phyloP scores from a whole-genome alignment of 30 jellyfish, hydroid and myxozoan species.

The Aurelia aurita complex sp. Pacific region DNA sequence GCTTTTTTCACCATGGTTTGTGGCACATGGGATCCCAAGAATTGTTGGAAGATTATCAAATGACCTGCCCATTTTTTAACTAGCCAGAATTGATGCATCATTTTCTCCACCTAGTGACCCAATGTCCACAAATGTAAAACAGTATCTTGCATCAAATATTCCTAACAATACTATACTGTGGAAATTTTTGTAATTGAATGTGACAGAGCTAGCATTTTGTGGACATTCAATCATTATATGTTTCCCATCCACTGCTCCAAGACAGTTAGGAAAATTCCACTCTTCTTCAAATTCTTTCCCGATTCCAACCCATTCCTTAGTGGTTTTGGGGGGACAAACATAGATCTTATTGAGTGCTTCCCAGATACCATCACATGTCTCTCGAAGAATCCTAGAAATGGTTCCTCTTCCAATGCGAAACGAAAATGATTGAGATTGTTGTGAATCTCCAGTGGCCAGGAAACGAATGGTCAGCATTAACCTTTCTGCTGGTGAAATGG shows the following conservation, averaged over 20 bases:
- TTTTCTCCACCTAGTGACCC: constrained; percentile 52
- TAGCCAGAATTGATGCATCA: constrained; percentile 40
- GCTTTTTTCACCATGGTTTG: background rate
- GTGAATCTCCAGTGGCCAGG: constrained; percentile 32
- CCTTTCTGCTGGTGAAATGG: constrained; percentile 26
- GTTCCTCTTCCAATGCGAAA: constrained; percentile 13
- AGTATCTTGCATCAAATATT: constrained; percentile 55
- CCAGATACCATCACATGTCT: constrained; percentile 21
- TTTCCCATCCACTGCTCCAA: constrained; percentile 64
- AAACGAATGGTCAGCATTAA: constrained; percentile 9
- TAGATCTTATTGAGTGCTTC: background rate
- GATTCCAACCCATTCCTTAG: constrained; percentile 12
- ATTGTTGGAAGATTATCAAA: background rate
- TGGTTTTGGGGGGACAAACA: background rate
- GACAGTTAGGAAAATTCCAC: constrained; percentile 65
- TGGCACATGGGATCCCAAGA: constrained; percentile 2
- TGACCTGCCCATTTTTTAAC: constrained; percentile 10
- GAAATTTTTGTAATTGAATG: constrained; percentile 34
- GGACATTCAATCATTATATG: constrained; percentile 60
- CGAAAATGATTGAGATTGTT: constrained; percentile 8
- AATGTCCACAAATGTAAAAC: constrained; percentile 63
- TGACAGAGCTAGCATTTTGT: constrained; percentile 18
- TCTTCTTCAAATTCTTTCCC: constrained; percentile 20
- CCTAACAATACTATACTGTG: constrained; percentile 45
- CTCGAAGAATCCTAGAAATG: background rate